phyloP scores from a whole-genome alignment of 2,888 invertebrate genomes.

The Myopa tessellatipennis region DNA sequence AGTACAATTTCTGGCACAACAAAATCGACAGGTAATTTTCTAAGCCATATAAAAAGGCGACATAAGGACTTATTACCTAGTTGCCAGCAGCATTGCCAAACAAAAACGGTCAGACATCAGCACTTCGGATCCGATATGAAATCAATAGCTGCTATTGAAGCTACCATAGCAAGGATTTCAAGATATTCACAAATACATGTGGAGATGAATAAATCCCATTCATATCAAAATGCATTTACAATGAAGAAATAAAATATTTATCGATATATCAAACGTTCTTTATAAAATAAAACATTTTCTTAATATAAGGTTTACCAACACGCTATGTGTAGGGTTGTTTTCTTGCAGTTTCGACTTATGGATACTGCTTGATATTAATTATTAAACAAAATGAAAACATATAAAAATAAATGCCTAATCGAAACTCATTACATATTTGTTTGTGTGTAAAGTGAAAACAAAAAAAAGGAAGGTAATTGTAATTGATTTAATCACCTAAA shows the following conservation, averaged over 20 bases:
- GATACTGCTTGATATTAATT: no score
- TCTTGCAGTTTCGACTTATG: no score
- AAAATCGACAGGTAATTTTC: conserved; percentile 63
- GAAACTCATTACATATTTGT: no score
- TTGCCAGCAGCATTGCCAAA: conserved; percentile 60
- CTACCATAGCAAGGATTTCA: conserved; percentile 12
- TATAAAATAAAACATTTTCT: no score
- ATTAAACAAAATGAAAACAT: no score
- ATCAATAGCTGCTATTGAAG: conserved; percentile 5
- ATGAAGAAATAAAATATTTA: conserved; percentile 21
- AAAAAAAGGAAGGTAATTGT: no score
- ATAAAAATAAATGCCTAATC: no score
- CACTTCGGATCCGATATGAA: conserved; percentile 21
- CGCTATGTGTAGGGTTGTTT: no score
- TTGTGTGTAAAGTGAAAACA: no score
- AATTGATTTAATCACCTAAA: no score
- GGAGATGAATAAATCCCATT: background rate
- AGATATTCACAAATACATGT: conserved; percentile 15
- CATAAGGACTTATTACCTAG: conserved; percentile 58
- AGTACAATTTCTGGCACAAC: conserved; percentile 62
- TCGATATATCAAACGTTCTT: no score
- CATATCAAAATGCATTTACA: conserved; percentile 12
- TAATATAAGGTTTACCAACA: no score
- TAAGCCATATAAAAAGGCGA: conserved; percentile 62
- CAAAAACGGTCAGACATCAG: conserved; percentile 46